Evolutionary conservation across 2,888 invertebrate species (phyloP).

Genomic region (Lasioglossum vierecki): DNA sequence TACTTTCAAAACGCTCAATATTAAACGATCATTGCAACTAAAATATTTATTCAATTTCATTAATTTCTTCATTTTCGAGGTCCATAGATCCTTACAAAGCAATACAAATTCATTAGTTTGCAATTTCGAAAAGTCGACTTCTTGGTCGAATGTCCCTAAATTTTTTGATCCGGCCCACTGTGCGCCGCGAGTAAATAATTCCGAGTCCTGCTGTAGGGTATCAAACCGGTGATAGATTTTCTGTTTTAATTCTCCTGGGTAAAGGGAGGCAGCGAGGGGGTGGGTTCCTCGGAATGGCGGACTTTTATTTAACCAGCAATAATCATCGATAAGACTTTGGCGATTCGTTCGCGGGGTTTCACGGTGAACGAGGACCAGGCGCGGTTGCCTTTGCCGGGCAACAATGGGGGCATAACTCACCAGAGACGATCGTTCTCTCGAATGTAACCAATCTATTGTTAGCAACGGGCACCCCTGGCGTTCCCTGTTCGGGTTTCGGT

Average conservation of each 20-base stretch:
- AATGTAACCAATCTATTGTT: constrained; percentile 53
- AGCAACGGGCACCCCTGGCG: constrained; percentile 10
- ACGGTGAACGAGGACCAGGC: not conserved
- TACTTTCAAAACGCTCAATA: too few relatives aligned
- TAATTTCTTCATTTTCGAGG: too few relatives aligned
- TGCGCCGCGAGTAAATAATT: too few relatives aligned
- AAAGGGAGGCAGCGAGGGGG: not conserved
- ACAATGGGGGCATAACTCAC: constrained; percentile 54
- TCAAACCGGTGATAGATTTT: not conserved
- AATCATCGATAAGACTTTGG: constrained; percentile 20
- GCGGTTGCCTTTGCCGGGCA: constrained; percentile 7
- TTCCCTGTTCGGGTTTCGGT: constrained; percentile 25
- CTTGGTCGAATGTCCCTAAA: too few relatives aligned
- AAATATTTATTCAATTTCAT: too few relatives aligned
- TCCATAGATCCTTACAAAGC: too few relatives aligned
- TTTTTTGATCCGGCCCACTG: too few relatives aligned
- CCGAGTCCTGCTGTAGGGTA: not conserved
- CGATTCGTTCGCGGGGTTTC: not conserved
- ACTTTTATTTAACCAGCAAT: not conserved
- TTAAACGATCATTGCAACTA: too few relatives aligned
- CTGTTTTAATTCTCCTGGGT: not conserved
- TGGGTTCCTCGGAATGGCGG: not conserved
- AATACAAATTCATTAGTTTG: too few relatives aligned
- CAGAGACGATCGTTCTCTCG: constrained; percentile 47
- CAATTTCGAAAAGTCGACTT: too few relatives aligned